phyloP scores from a whole-genome alignment of 2,888 invertebrate genomes.

The Poecilobothrus nobilitatus region DNA sequence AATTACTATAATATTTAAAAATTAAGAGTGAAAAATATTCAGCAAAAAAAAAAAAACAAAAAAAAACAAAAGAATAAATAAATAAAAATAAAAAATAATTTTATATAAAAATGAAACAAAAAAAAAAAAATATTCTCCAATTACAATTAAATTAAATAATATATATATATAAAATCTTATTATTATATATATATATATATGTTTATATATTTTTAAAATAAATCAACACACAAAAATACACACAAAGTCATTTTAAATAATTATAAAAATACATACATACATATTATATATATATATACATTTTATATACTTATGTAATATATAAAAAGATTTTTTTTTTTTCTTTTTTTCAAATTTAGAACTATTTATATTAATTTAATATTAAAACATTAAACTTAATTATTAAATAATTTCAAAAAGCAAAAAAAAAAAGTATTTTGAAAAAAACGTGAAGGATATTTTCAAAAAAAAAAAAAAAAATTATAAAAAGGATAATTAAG shows the following conservation, averaged over 20 bases:
- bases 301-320: no score
- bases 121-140: neutral
- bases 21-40: neutral
- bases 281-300: no score
- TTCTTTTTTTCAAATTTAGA: no score
- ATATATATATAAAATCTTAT: neutral
- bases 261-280: no score
- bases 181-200: neutral
- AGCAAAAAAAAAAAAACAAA: neutral
- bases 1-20: neutral
- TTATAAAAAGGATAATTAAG: no score
- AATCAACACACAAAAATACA: neutral
- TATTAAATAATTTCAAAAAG: no score
- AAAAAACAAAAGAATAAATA: neutral
- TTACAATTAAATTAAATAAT: neutral
- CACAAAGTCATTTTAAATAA: neutral
- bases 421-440: no score
- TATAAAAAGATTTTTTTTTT: no score
- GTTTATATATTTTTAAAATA: neutral
- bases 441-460: no score
- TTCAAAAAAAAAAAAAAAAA: no score
- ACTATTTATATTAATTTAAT: no score
- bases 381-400: no score
- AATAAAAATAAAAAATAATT: neutral
- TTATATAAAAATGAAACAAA: neutral